These are phyloP conservation scores for Epirrita christyi DNA, from an alignment of 2,888 invertebrate species.

Conservation along the genomic window DNA sequence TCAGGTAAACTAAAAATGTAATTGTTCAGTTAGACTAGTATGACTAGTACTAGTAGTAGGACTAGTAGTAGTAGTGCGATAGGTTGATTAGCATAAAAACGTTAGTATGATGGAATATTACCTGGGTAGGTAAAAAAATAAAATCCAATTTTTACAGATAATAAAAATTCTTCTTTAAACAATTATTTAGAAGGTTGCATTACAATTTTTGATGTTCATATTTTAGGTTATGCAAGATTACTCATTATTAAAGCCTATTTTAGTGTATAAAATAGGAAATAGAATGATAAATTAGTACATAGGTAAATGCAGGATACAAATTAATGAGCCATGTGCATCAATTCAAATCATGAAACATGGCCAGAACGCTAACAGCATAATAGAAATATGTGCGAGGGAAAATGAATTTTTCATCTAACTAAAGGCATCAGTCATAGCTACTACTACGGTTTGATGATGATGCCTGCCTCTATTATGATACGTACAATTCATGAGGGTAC, in stretches of 20 bases:
- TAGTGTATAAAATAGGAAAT: neutral
- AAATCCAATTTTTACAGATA: neutral
- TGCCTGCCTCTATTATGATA: conserved; percentile 8
- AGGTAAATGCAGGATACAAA: neutral
- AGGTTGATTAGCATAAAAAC: too few species aligned
- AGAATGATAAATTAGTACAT: neutral
- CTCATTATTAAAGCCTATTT: neutral
- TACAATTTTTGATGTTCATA: neutral
- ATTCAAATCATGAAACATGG: neutral
- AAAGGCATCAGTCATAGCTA: neutral
- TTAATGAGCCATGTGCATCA: neutral
- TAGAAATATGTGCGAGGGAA: neutral
- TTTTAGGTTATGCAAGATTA: conserved; percentile 6
- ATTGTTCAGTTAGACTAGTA: too few species aligned
- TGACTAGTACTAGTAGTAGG: too few species aligned
- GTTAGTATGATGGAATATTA: too few species aligned
- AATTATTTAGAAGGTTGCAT: neutral
- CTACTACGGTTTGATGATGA: neutral
- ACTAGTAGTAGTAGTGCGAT: too few species aligned
- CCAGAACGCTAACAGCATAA: neutral
- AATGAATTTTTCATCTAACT: too few species aligned
- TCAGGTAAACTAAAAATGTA: too few species aligned
- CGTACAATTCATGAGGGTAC: conserved; percentile 36
- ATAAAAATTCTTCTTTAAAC: neutral
- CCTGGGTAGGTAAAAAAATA: neutral